Conservation (phyloP, 2,113 vertebrate genomes). For the Regulus satrapa region DNA sequence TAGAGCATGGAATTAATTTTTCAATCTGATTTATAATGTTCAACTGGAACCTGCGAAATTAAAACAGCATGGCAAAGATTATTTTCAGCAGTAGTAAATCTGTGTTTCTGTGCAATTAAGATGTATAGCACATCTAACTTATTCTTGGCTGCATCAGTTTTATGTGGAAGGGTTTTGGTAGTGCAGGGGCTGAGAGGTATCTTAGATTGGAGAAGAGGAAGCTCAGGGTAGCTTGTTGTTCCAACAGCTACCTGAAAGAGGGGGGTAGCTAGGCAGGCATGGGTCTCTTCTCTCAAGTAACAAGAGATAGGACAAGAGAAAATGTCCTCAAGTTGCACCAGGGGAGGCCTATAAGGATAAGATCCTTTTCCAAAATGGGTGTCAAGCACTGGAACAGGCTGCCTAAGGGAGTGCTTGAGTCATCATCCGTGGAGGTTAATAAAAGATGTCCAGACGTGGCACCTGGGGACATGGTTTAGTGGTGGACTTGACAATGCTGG, state of each 20-base stretch:
- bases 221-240: background rate
- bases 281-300: background rate
- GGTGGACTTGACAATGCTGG: background rate
- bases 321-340: background rate
- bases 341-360: background rate
- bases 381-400: background rate
- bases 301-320: background rate
- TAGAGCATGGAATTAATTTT: background rate
- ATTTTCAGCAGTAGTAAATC: background rate
- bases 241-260: background rate
- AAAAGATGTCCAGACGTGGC: background rate
- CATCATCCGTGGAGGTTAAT: background rate
- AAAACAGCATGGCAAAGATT: background rate
- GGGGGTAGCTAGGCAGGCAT: accelerated
- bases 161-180: background rate
- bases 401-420: background rate
- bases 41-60: background rate
- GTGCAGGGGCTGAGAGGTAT: background rate
- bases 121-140: background rate
- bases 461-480: background rate
- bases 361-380: background rate
- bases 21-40: background rate
- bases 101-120: background rate
- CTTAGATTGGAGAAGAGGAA: background rate
- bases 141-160: background rate